A percentile compares a stretch with the other conserved stretches of the same genome.
Evolutionary conservation across 2,113 vertebrate genomes (phyloP).

Genomic region (Proteles cristata): DNA sequence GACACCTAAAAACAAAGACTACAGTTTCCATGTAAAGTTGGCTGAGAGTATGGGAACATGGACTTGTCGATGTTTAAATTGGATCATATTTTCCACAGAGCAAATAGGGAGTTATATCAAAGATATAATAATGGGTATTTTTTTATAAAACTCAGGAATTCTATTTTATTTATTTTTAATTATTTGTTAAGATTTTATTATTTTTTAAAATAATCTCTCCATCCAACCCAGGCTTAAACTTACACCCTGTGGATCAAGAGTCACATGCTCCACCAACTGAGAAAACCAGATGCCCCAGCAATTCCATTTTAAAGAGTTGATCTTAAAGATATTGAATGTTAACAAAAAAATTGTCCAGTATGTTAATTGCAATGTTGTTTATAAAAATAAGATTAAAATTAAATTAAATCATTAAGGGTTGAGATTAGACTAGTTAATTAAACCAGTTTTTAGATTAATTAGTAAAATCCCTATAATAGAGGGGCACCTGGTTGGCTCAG

Average conservation of each 20-base stretch:
- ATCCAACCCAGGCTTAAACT: background rate
- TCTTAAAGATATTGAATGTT: background rate
- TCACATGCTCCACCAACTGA: background rate
- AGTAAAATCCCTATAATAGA: background rate
- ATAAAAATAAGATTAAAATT: background rate
- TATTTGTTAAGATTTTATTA: background rate
- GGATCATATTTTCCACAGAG: background rate
- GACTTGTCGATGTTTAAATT: background rate
- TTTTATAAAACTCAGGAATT: background rate
- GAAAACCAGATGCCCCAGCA: background rate
- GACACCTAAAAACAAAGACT: background rate
- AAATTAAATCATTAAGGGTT: background rate
- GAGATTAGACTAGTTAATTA: background rate
- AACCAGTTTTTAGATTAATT: background rate
- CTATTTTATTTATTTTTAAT: background rate
- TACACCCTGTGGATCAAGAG: background rate
- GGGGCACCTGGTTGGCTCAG: too few species aligned
- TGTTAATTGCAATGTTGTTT: background rate
- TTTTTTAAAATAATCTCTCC: background rate
- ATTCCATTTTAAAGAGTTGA: conserved; percentile 15
- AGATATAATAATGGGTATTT: background rate
- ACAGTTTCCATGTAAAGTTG: background rate
- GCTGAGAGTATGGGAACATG: background rate
- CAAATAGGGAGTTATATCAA: background rate
- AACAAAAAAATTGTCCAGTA: background rate